Percentiles rank a stretch among this genome's conserved stretches.
phyloP scores from a whole-genome alignment of 1,140 invertebrate species.

The Oryctes rhinoceros region DNA sequence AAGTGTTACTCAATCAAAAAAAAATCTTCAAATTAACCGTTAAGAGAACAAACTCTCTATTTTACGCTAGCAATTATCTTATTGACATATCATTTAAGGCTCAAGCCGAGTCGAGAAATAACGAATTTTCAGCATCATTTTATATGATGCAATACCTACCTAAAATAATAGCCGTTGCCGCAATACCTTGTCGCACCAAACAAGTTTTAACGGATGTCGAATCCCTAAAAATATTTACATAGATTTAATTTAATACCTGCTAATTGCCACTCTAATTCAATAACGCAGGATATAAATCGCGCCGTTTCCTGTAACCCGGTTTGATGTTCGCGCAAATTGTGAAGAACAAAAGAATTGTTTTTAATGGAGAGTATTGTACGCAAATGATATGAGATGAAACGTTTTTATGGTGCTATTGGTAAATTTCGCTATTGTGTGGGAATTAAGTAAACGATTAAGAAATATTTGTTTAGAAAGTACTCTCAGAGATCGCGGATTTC shows the following conservation, averaged over 20 bases:
- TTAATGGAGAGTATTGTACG: neutral
- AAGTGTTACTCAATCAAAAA: no score
- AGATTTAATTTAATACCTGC: neutral
- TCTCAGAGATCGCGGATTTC: no score
- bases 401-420: neutral
- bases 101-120: no score
- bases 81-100: no score
- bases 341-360: constrained; percentile 1
- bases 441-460: no score
- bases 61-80: no score
- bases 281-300: neutral
- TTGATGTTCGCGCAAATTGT: neutral
- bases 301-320: neutral
- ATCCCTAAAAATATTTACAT: neutral
- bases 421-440: neutral
- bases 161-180: no score
- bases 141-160: no score
- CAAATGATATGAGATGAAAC: neutral
- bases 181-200: neutral
- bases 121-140: no score
- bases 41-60: no score
- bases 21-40: no score
- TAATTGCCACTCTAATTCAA: constrained; percentile 8
- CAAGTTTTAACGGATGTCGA: neutral
- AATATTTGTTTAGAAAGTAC: no score